Evolutionary conservation across 2,888 invertebrate genomes (phyloP).

Genomic region (Rhagonycha lutea): DNA sequence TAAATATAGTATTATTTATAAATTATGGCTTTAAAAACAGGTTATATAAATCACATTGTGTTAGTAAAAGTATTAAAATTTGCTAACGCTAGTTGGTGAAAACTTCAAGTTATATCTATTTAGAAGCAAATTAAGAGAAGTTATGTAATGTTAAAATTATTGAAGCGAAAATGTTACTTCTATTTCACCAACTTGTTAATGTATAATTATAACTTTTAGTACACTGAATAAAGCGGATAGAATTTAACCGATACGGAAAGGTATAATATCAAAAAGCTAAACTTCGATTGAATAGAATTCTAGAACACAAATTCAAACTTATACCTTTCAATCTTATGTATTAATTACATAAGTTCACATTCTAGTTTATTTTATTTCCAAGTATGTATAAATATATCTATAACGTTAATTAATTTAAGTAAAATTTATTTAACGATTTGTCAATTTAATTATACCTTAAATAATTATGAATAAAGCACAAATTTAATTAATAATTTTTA

Average conservation of each 20-base stretch:
- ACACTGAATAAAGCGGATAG: slow-evolving; percentile 13
- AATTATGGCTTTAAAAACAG: background rate
- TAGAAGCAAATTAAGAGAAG: slow-evolving; percentile 18
- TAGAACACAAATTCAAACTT: background rate
- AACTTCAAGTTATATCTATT: slow-evolving; percentile 12
- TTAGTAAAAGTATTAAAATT: background rate
- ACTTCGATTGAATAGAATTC: background rate
- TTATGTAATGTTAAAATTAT: slow-evolving; percentile 23
- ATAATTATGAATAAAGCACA: background rate
- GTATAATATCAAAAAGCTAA: slow-evolving; percentile 1
- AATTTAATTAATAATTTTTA: background rate
- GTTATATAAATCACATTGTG: background rate
- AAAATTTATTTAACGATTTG: background rate
- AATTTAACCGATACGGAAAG: slow-evolving; percentile 12
- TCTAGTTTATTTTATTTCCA: background rate
- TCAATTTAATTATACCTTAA: background rate
- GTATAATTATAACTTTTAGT: slow-evolving; percentile 26
- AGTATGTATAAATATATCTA: background rate
- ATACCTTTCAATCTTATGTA: background rate
- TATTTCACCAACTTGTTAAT: slow-evolving; percentile 23
- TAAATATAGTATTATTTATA: background rate
- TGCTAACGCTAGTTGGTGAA: background rate
- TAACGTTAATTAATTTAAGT: background rate
- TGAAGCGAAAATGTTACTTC: slow-evolving; percentile 19
- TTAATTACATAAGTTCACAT: background rate